phyloP scores from a whole-genome alignment of 2,888 invertebrate species.

The Nomada goodeniana region DNA sequence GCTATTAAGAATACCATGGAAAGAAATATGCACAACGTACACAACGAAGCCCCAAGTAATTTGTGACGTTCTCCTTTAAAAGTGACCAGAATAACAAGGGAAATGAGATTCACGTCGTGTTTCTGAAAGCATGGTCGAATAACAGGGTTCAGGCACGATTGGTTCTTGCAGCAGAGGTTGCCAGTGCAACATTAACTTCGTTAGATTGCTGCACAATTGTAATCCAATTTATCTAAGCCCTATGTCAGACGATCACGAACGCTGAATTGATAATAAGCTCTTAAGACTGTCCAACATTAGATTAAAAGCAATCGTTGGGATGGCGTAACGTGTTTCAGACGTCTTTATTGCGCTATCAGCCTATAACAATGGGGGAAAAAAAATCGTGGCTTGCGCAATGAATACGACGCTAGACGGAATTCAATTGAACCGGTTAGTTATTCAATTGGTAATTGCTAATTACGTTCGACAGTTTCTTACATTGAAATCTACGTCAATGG shows the following conservation, averaged over 20 bases:
- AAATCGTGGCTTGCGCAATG: neutral
- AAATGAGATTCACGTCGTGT: slow-evolving; percentile 7
- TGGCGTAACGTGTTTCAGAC: slow-evolving; percentile 31
- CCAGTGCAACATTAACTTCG: slow-evolving; percentile 59
- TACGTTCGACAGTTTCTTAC: neutral
- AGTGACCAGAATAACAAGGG: neutral
- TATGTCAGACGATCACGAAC: slow-evolving; percentile 63
- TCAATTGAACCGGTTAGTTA: slow-evolving; percentile 34
- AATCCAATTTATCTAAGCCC: slow-evolving; percentile 68
- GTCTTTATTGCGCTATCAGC: slow-evolving; percentile 36
- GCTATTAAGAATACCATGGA: no score
- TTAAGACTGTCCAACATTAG: slow-evolving; percentile 63
- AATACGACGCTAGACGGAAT: neutral
- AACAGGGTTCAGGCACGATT: slow-evolving; percentile 13
- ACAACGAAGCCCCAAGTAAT: neutral
- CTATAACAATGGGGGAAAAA: neutral
- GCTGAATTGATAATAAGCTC: slow-evolving; percentile 68
- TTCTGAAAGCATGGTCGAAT: slow-evolving; percentile 6
- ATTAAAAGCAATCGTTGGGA: slow-evolving; percentile 61
- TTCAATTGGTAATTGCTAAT: slow-evolving; percentile 18
- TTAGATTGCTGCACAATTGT: slow-evolving; percentile 55
- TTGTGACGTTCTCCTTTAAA: neutral
- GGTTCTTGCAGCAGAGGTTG: slow-evolving; percentile 39
- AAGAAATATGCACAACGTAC: neutral
- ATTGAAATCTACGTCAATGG: slow-evolving; percentile 9